phyloP scores from a whole-genome alignment of 2,797 vertebrate genomes.

The Hapalemur alaotrensis region DNA sequence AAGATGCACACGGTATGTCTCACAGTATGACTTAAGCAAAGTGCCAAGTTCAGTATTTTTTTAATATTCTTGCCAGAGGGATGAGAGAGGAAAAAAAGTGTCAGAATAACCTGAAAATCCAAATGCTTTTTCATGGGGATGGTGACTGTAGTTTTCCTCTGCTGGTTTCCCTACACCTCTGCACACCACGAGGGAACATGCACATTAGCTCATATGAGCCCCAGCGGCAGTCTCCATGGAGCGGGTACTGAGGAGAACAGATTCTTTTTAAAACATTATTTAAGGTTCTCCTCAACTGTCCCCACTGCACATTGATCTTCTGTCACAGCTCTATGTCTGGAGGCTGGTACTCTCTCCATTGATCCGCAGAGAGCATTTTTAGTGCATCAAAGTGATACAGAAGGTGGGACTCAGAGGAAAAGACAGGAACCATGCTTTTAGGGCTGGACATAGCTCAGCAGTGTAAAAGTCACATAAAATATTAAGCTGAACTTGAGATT shows the following conservation, averaged over 20 bases:
- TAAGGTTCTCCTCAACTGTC: conserved; percentile 65
- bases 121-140: not conserved
- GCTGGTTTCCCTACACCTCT: not conserved
- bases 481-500: conserved; percentile 8
- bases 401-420: not conserved
- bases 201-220: not conserved
- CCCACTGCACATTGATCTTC: conserved; percentile 57
- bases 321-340: conserved; percentile 47
- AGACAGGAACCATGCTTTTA: not conserved
- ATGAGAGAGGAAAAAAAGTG: fast-evolving
- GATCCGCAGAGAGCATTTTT: conserved; percentile 57
- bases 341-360: not conserved
- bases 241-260: not conserved
- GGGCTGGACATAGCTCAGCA: not conserved
- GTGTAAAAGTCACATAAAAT: conserved; percentile 35
- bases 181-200: not conserved
- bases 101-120: not conserved
- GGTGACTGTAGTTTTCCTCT: not conserved
- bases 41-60: not conserved
- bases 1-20: not conserved
- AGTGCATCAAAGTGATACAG: conserved; percentile 52
- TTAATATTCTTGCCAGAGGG: not conserved
- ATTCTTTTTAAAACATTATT: conserved; percentile 53
- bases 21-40: conserved; percentile 9
- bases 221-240: fast-evolving